These are phyloP conservation scores for Podiceps cristatus DNA, from an alignment of 2,113 vertebrate species.

Conservation along the genomic window DNA sequence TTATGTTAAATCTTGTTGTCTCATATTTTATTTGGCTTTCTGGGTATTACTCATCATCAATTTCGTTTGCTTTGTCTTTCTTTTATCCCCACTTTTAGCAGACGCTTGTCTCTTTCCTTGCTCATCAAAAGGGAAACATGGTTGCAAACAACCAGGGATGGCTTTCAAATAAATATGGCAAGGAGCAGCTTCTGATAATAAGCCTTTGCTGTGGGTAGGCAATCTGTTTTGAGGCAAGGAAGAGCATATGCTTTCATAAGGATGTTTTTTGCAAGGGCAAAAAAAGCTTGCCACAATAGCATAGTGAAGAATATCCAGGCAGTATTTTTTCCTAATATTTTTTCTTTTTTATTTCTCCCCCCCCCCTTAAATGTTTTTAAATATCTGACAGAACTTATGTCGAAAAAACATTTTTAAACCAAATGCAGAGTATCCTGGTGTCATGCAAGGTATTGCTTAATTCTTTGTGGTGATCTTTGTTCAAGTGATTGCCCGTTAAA, in stretches of 20 bases:
- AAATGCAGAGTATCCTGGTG: neutral
- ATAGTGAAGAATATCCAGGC: neutral
- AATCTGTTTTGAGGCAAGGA: neutral
- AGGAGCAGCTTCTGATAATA: neutral
- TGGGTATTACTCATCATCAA: neutral
- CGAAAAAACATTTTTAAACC: neutral
- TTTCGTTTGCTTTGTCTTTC: neutral
- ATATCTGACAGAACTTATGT: neutral
- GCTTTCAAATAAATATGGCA: neutral
- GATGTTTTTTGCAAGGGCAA: neutral
- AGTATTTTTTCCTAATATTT: neutral
- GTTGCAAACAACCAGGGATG: neutral
- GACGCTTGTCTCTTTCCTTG: neutral
- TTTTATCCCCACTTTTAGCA: neutral
- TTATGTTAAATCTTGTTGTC: neutral
- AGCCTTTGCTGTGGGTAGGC: neutral
- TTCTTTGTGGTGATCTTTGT: neutral
- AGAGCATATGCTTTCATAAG: neutral
- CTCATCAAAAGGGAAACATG: neutral
- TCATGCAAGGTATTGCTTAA: neutral
- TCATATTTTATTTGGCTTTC: neutral
- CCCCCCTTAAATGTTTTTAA: neutral
- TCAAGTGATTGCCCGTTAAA: neutral
- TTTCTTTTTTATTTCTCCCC: neutral
- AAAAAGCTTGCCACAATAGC: neutral